These are phyloP conservation scores for Meteorus colon DNA, from an alignment of 2,888 invertebrate species.

Conservation along the genomic window DNA sequence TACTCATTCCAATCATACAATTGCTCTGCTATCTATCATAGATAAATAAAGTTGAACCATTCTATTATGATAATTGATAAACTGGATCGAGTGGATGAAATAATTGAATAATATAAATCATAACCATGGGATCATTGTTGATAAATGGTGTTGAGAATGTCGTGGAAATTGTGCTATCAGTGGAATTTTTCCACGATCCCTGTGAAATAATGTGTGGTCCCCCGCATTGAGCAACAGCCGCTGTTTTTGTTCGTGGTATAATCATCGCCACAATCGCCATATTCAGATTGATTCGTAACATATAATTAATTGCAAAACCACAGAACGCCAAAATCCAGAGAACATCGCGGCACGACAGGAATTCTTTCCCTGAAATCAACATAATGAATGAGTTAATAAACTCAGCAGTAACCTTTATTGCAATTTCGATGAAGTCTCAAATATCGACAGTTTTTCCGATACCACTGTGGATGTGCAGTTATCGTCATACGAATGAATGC, in stretches of 20 bases:
- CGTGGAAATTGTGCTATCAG: slow-evolving; percentile 39
- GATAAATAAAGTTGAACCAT: slow-evolving; percentile 40
- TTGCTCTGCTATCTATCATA: slow-evolving; percentile 49
- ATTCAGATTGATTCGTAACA: slow-evolving; percentile 80
- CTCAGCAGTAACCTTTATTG: neutral
- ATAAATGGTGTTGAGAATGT: slow-evolving; percentile 44
- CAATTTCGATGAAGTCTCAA: no score
- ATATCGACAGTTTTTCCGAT: neutral
- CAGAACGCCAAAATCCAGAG: slow-evolving; percentile 80
- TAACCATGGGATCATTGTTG: slow-evolving; percentile 44
- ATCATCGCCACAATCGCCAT: slow-evolving; percentile 82
- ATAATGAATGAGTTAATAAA: slow-evolving; percentile 8
- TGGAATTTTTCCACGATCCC: slow-evolving; percentile 31
- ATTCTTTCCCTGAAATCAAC: slow-evolving; percentile 56
- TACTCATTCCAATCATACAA: slow-evolving; percentile 80
- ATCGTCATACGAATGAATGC: neutral
- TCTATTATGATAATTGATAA: slow-evolving; percentile 17
- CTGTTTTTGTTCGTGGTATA: slow-evolving; percentile 56
- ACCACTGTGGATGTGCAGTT: neutral
- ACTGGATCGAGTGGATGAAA: slow-evolving; percentile 30
- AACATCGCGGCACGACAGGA: slow-evolving; percentile 71
- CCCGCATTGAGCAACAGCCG: slow-evolving; percentile 59
- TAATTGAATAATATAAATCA: slow-evolving; percentile 27
- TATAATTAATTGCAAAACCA: slow-evolving; percentile 82
- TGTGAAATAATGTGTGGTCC: neutral